Percentiles rank a stretch among this genome's conserved stretches.
Conservation (phyloP, 37 sponge, comb jelly and placozoan species). For the Halisarca cf. caerulea region DNA sequence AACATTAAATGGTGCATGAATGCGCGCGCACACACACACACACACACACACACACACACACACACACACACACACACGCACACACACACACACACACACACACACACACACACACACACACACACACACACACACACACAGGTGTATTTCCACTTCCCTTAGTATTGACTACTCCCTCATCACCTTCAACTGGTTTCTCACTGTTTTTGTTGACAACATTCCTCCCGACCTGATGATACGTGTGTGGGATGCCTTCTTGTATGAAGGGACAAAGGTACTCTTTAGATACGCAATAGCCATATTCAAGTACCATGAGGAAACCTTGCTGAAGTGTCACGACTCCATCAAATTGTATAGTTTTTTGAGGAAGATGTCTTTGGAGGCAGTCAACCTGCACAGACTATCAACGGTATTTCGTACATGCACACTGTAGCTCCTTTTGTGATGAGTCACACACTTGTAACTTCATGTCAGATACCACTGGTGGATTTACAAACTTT, state of each 20-base stretch:
- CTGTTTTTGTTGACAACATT: conserved; percentile 92
- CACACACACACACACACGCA: too few relatives aligned
- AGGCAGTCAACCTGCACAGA: conserved; percentile 54
- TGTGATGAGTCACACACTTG: neutral
- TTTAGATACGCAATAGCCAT: conserved; percentile 95
- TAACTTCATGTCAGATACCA: too few relatives aligned
- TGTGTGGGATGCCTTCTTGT: conserved; percentile 96
- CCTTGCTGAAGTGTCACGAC: conserved; percentile 47
- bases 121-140: too few relatives aligned
- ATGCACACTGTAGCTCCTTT: neutral
- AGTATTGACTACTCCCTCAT: conserved; percentile 93
- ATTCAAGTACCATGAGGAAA: conserved; percentile 90
- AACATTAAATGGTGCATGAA: neutral
- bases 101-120: too few relatives aligned
- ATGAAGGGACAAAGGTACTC: conserved; percentile 93
- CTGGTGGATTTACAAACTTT: too few relatives aligned
- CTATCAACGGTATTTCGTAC: conserved; percentile 27
- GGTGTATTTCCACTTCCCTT: neutral
- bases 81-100: too few relatives aligned
- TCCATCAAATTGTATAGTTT: conserved; percentile 81
- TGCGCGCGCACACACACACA: neutral
- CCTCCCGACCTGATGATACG: conserved; percentile 77
- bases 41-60: neutral
- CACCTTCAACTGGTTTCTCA: conserved; percentile 99
- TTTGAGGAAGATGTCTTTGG: conserved; percentile 65